Percentiles rank a stretch among this genome's conserved stretches.
Conservation (phyloP, 2,888 invertebrate species). For the Pollenia angustigena region DNA sequence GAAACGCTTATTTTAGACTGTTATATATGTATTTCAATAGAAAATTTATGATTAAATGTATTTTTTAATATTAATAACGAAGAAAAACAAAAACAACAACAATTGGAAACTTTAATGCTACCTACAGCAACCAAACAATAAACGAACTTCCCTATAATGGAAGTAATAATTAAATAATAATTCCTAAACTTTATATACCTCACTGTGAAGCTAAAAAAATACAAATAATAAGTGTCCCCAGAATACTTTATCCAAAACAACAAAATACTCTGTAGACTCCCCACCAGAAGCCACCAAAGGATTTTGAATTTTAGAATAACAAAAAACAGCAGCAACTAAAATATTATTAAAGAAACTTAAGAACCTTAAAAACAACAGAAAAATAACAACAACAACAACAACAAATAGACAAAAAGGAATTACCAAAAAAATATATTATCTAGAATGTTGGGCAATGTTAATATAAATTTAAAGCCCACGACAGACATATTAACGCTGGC, state of each 20-base stretch:
- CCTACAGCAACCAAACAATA: constrained; percentile 7
- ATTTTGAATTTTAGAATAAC: neutral
- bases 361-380: neutral
- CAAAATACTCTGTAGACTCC: neutral
- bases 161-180: constrained; percentile 36
- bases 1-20: constrained; percentile 72
- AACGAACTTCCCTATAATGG: constrained; percentile 44
- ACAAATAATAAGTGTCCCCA: constrained; percentile 7
- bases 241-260: constrained; percentile 4
- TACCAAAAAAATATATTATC: neutral
- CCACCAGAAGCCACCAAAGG: constrained; percentile 23
- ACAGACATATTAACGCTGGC: constrained; percentile 57
- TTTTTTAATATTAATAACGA: constrained; percentile 26
- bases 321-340: neutral
- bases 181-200: constrained; percentile 70
- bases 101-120: neutral
- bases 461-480: constrained; percentile 69
- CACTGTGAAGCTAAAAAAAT: constrained; percentile 18
- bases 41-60: constrained; percentile 52
- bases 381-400: neutral
- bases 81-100: neutral
- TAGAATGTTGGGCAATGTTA: constrained; percentile 59
- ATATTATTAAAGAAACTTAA: neutral
- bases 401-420: neutral
- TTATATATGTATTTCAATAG: constrained; percentile 43